Conservation (phyloP, 53 echinoderm and acorn worm genomes). For the Echinometra lucunter region DNA sequence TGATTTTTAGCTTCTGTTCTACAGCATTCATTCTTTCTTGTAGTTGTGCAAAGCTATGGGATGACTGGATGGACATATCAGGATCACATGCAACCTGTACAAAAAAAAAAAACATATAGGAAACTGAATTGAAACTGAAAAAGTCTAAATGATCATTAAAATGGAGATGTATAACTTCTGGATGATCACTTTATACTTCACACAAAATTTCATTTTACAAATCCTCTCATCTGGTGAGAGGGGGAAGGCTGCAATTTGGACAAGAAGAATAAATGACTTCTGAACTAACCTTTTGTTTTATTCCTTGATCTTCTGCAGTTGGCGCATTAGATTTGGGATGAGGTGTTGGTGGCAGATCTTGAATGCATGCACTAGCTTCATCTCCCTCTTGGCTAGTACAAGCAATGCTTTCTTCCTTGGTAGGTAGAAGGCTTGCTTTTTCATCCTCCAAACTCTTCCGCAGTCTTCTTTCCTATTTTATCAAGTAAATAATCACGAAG, state of each 20-base stretch:
- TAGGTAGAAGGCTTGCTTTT: neutral
- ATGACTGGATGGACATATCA: neutral
- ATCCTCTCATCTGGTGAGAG: too few species aligned
- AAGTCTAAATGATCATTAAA: neutral
- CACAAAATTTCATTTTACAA: too few species aligned
- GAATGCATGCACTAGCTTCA: neutral
- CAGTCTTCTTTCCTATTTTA: slow-evolving; percentile 27
- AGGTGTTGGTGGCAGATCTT: neutral
- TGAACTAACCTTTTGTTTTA: neutral
- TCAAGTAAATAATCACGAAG: neutral
- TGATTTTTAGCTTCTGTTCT: neutral
- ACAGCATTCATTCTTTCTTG: slow-evolving; percentile 36
- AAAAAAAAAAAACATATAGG: neutral
- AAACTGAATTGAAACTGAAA: neutral
- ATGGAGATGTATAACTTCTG: too few species aligned
- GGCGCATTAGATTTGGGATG: neutral
- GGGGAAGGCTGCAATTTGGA: too few species aligned
- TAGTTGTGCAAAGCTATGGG: neutral
- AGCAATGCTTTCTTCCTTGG: neutral
- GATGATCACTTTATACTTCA: too few species aligned
- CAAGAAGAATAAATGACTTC: neutral
- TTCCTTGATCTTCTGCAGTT: neutral
- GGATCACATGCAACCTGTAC: neutral
- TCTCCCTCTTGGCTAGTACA: neutral
- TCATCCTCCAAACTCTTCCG: slow-evolving; percentile 31